These are phyloP conservation scores for Heliconius nattereri DNA, from an alignment of 1,140 invertebrate genomes.

Conservation along the genomic window DNA sequence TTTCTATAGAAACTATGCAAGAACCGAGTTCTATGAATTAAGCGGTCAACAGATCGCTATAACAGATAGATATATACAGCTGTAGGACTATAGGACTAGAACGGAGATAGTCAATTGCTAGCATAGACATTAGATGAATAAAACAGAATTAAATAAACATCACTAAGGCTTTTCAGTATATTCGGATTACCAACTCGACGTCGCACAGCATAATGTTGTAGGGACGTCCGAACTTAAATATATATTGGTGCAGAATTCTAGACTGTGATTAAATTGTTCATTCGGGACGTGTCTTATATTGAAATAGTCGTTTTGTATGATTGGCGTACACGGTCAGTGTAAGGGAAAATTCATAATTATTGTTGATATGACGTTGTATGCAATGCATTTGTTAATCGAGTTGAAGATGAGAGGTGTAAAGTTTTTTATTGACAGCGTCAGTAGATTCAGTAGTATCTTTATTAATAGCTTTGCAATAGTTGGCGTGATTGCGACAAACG, in stretches of 20 bases:
- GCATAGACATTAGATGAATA: constrained; percentile 72
- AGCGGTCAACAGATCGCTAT: constrained; percentile 70
- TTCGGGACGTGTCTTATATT: constrained; percentile 80
- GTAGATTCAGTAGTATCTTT: constrained; percentile 67
- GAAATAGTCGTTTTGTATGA: constrained; percentile 80
- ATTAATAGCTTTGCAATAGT: constrained; percentile 71
- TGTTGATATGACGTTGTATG: constrained; percentile 61
- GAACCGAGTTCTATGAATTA: constrained; percentile 63
- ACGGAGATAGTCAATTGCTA: constrained; percentile 79
- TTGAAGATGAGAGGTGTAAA: constrained; percentile 52
- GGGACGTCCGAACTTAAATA: constrained; percentile 72
- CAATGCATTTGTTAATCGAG: constrained; percentile 65
- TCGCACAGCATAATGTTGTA: constrained; percentile 50
- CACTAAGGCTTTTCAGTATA: constrained; percentile 70
- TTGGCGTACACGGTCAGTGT: constrained; percentile 66
- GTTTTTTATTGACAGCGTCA: constrained; percentile 63
- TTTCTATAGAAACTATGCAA: constrained; percentile 68
- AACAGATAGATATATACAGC: constrained; percentile 63
- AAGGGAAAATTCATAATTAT: constrained; percentile 51
- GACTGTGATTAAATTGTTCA: constrained; percentile 81
- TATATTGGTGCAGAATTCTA: constrained; percentile 79
- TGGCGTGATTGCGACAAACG: constrained; percentile 53
- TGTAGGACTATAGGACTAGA: constrained; percentile 67
- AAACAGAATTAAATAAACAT: constrained; percentile 61
- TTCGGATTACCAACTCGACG: constrained; percentile 55